Percentiles rank a stretch among this genome's conserved stretches.
phyloP scores from a whole-genome alignment of 2,113 vertebrate genomes.

The Sakesphorus luctuosus region DNA sequence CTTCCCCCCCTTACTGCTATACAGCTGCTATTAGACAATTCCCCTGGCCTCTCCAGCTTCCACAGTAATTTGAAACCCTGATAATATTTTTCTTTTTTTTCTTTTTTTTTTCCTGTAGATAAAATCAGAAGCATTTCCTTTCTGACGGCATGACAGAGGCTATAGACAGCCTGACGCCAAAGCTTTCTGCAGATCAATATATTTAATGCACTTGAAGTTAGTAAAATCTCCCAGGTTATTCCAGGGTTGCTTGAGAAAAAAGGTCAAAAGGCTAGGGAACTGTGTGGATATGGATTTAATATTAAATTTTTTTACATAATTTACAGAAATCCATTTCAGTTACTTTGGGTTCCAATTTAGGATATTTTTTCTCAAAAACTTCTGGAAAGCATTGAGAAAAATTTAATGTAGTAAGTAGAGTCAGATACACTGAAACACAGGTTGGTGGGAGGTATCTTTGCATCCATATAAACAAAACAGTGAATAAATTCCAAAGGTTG shows the following conservation, averaged over 20 bases:
- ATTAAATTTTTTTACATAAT: background rate
- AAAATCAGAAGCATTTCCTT: constrained; percentile 41
- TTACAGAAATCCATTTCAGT: background rate
- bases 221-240: constrained; percentile 23
- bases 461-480: background rate
- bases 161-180: constrained; percentile 62
- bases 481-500: background rate
- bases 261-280: background rate
- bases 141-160: constrained; percentile 13
- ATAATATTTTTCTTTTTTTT: constrained; percentile 22
- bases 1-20: background rate
- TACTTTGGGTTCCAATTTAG: background rate
- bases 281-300: background rate
- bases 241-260: background rate
- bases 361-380: background rate
- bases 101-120: constrained; percentile 8
- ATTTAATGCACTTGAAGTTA: constrained; percentile 52
- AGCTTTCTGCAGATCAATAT: constrained; percentile 66
- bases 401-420: background rate
- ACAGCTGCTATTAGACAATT: constrained; percentile 10
- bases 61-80: constrained; percentile 2
- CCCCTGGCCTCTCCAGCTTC: background rate
- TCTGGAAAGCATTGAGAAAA: background rate
- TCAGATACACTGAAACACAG: background rate
- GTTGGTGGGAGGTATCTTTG: background rate